Evolutionary conservation across 2,888 invertebrate species (phyloP).

Genomic region (Ditula angustiorana): DNA sequence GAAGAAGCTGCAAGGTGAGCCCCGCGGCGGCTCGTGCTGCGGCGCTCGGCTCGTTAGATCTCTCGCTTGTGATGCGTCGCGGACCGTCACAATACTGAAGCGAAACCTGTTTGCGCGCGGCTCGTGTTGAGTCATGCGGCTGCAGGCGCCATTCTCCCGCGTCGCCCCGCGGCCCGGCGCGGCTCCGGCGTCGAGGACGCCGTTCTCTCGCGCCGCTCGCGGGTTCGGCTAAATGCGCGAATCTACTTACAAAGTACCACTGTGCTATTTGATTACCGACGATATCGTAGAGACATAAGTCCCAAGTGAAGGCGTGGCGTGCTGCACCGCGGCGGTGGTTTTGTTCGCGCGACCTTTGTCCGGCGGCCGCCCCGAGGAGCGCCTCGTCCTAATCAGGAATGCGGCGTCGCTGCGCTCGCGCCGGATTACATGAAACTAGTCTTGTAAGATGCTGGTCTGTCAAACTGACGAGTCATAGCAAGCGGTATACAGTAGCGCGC

Average conservation of each 20-base stretch:
- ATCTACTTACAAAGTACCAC: background rate
- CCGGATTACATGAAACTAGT: background rate
- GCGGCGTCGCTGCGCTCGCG: conserved; percentile 1
- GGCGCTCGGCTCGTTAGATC: conserved; percentile 31
- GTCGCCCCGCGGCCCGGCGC: background rate
- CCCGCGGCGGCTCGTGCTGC: conserved; percentile 35
- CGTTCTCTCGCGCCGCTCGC: background rate
- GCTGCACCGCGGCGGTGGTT: too few relatives aligned
- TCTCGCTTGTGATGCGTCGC: conserved; percentile 44
- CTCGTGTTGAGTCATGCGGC: background rate
- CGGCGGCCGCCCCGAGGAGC: background rate
- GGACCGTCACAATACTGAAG: conserved; percentile 39
- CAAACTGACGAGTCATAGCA: too few relatives aligned
- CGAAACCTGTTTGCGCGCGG: conserved; percentile 29
- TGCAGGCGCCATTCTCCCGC: background rate
- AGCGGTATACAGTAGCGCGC: too few relatives aligned
- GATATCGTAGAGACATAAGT: background rate
- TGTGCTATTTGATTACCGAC: background rate
- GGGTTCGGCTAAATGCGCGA: background rate
- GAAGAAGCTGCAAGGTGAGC: conserved; percentile 97
- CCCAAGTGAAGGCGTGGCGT: too few relatives aligned
- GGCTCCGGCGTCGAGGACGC: background rate
- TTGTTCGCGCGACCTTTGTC: background rate
- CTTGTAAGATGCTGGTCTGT: background rate
- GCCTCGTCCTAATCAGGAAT: conserved; percentile 6